phyloP scores from a whole-genome alignment of 2,888 invertebrate species.

The Drosophila neotestacea region DNA sequence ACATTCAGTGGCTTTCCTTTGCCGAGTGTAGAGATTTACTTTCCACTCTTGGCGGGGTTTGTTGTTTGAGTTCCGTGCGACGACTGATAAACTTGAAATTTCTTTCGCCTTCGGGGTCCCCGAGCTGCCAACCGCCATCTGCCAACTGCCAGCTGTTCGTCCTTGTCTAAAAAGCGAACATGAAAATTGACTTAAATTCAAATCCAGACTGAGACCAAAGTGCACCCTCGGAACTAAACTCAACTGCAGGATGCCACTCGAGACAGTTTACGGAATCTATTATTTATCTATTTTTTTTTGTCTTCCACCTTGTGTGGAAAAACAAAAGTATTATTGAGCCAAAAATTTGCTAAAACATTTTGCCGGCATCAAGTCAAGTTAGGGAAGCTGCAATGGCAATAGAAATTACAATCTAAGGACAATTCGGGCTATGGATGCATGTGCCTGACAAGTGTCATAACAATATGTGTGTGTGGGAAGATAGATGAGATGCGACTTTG shows the following conservation, averaged over 20 bases:
- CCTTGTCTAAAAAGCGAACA: conserved; percentile 26
- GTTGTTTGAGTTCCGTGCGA: conserved; percentile 34
- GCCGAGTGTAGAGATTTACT: conserved; percentile 53
- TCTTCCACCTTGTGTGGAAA: background rate
- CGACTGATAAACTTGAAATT: conserved; percentile 52
- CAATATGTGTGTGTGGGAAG: conserved; percentile 24
- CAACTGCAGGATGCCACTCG: conserved; percentile 28
- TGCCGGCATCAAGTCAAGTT: conserved; percentile 10
- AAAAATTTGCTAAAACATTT: conserved; percentile 11
- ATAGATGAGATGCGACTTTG: conserved; percentile 23
- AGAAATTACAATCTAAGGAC: conserved; percentile 32
- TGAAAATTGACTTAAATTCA: conserved; percentile 52
- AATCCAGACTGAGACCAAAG: conserved; percentile 24
- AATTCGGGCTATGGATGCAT: conserved; percentile 12
- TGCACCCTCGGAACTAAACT: conserved; percentile 11
- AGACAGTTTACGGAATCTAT: conserved; percentile 34
- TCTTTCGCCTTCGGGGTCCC: conserved; percentile 29
- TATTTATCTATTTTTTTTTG: conserved; percentile 29
- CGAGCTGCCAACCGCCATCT: conserved; percentile 14
- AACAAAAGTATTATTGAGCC: conserved; percentile 1
- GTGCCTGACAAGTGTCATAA: conserved; percentile 42
- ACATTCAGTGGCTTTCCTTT: conserved; percentile 52
- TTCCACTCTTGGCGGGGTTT: conserved; percentile 7
- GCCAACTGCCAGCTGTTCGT: conserved; percentile 25
- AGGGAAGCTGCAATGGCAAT: conserved; percentile 10